Base-by-base conservation (phyloP, 2,113 vertebrate species). In the Ophthalmolycus amberensis region DNA sequence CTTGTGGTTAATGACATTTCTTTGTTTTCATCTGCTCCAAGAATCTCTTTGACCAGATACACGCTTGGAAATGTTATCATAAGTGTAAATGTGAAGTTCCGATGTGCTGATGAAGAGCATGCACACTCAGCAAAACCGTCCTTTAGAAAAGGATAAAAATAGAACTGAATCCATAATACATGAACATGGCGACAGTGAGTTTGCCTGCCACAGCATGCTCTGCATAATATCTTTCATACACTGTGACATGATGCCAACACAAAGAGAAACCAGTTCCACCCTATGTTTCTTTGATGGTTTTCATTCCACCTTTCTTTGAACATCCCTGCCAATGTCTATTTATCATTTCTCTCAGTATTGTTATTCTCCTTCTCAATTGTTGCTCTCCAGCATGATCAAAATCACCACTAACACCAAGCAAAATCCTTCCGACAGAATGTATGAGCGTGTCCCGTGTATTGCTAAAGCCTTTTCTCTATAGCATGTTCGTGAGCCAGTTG, bases 161-260 rank as follows among this genome's bases (percentile, higher is more conserved):
- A 58, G 40, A 65, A 62, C 6, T 66, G 48, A 82, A 89, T 79
- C 1, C 66, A 88, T 82, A 71, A 90, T 84, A 34, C 9, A 84
- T 85, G 67, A 86, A 79, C 5, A 11, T 5, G 54, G 27, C n/a
- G 48, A 25, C 10, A 7, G 44, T 3, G 4, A 60, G 52, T 81
- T 72, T 29, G 62, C 38, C 65, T 52, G 78, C 56, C 66, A 76
- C 69, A 75, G 77, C 56, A 16, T 70, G 63, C 64, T 27, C 72
- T 38, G 71, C 67, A 58, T 25, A 58, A 1, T 29, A 8, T 46
- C 54, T 64, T 69, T 50, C 44, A 65, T 69, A 42, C 60, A 14
- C 16, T 42, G 63, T n/a, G 69, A 76, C 25, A 58, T n/a, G 16
- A 32, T 44, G 62, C 48, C 1, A 67, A 64, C 64, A 75, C 50